A percentile compares a stretch with the other conserved stretches of the same genome.
phyloP scores from a whole-genome alignment of 2,797 vertebrate genomes.

The Lophotriccus pileatus region DNA sequence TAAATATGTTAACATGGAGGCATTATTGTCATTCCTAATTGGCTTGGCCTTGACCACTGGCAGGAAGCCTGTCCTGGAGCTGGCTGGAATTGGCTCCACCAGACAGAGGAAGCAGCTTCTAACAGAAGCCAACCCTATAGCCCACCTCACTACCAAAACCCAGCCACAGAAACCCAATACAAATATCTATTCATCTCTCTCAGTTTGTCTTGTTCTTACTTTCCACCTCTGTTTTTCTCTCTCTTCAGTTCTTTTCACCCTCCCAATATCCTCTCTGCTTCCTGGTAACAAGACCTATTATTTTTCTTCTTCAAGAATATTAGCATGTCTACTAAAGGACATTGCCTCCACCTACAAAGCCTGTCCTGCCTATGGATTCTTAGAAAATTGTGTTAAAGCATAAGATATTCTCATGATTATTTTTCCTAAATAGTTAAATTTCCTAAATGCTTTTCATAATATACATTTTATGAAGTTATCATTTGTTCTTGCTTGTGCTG shows the following conservation, averaged over 20 bases:
- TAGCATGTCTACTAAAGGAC: neutral
- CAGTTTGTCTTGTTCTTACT: neutral
- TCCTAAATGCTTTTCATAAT: neutral
- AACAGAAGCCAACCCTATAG: no score
- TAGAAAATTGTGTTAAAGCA: neutral
- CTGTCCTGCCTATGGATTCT: neutral
- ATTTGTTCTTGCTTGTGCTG: neutral
- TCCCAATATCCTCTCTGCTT: neutral
- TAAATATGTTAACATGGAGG: no score
- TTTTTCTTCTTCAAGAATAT: neutral
- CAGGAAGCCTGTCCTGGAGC: no score
- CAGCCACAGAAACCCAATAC: no score
- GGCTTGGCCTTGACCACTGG: no score
- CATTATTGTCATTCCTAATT: no score
- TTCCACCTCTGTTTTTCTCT: neutral
- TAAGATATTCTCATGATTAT: neutral
- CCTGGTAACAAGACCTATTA: neutral
- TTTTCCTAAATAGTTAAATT: neutral
- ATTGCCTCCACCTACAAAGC: neutral
- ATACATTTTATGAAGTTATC: neutral
- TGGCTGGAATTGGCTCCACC: no score
- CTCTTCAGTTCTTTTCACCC: neutral
- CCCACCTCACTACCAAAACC: no score
- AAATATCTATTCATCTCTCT: neutral
- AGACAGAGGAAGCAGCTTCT: no score